Conservation (phyloP, 1,140 invertebrate genomes). For the Drosophila grimshawi region DNA sequence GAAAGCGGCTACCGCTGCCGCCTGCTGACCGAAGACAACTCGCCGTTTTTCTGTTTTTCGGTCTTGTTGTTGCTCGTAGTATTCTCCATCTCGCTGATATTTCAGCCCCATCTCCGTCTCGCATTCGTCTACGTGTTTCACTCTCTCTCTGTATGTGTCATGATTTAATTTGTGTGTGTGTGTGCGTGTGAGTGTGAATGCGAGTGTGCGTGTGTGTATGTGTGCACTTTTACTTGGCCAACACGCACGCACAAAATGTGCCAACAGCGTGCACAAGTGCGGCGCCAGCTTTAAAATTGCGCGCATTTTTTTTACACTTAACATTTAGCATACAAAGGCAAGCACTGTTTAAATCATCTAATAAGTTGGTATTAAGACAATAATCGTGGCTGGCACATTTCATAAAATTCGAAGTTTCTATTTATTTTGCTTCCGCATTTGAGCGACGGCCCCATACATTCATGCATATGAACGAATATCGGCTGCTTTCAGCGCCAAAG, state of each 20-base stretch:
- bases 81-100: constrained; percentile 40
- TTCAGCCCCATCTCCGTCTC: constrained; percentile 30
- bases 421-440: constrained; percentile 72
- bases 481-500: constrained; percentile 29
- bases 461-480: constrained; percentile 58
- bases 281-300: constrained; percentile 46
- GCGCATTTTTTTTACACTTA: constrained; percentile 35
- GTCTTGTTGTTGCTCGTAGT: constrained; percentile 36
- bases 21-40: constrained; percentile 46
- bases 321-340: neutral
- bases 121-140: constrained; percentile 51
- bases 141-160: constrained; percentile 44
- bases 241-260: constrained; percentile 44
- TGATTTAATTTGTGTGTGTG: constrained; percentile 22
- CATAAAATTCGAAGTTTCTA: constrained; percentile 10
- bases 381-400: neutral
- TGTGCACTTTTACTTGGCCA: constrained; percentile 46
- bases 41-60: constrained; percentile 38
- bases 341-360: neutral
- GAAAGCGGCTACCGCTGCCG: constrained; percentile 38
- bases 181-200: constrained; percentile 8
- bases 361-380: neutral
- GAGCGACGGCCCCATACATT: constrained; percentile 19
- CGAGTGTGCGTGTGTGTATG: neutral
- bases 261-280: constrained; percentile 36